Percentiles rank a stretch among this genome's conserved stretches.
phyloP scores from a whole-genome alignment of 2,113 vertebrate species.

The Corythaeola cristata region DNA sequence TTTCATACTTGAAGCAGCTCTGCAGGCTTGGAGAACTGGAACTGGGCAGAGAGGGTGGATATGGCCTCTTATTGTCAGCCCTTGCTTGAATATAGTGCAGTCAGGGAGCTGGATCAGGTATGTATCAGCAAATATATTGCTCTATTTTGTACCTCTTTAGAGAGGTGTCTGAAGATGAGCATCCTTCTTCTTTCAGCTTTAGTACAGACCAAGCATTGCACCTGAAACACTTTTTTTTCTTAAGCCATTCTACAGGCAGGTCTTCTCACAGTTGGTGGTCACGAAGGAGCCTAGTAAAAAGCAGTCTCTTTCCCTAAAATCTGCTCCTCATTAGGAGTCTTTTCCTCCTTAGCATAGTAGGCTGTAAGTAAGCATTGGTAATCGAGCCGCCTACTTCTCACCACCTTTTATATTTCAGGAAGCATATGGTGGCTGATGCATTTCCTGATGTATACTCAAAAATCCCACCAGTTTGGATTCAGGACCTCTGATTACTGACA shows the following conservation, averaged over 20 bases:
- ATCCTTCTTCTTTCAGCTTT: neutral
- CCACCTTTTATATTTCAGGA: neutral
- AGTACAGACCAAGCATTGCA: neutral
- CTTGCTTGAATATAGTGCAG: neutral
- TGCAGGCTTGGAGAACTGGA: neutral
- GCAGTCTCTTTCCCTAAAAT: neutral
- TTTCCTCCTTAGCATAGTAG: neutral
- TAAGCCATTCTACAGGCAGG: neutral
- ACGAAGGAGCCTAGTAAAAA: neutral
- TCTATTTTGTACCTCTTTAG: neutral
- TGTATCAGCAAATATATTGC: neutral
- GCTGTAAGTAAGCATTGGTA: neutral
- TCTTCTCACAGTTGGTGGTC: neutral
- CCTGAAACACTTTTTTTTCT: neutral
- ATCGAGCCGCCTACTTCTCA: neutral
- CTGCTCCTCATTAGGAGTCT: neutral
- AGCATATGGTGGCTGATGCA: neutral
- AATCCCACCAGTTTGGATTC: neutral
- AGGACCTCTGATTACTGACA: neutral
- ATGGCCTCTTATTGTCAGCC: neutral
- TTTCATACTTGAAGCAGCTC: neutral
- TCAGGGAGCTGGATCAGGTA: neutral
- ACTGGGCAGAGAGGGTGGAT: neutral
- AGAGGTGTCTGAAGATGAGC: neutral
- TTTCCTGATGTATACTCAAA: neutral